Percentiles rank a stretch among this genome's conserved stretches.
These are phyloP conservation scores for Drosophila trapezifrons DNA, from an alignment of 1,140 invertebrate species.

Conservation along the genomic window DNA sequence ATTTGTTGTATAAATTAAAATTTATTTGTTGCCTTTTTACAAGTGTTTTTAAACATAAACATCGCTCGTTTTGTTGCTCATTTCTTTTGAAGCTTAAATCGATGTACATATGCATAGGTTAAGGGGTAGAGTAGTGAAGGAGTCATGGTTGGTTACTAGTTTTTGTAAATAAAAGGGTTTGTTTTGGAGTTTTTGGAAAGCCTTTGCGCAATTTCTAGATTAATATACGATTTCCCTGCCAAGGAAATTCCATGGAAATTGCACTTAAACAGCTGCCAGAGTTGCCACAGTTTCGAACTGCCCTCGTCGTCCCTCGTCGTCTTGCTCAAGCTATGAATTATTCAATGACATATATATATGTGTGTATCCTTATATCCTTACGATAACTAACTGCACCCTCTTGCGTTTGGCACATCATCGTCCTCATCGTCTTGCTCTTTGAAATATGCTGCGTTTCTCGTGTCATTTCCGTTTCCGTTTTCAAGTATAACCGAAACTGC, in stretches of 20 bases:
- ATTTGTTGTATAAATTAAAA: constrained; percentile 32
- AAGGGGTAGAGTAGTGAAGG: constrained; percentile 5
- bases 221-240: constrained; percentile 7
- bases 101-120: constrained; percentile 34
- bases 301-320: constrained; percentile 23
- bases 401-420: constrained; percentile 49
- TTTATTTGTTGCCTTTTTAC: constrained; percentile 54
- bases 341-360: constrained; percentile 37
- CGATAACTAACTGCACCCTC: constrained; percentile 49
- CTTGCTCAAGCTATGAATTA: constrained; percentile 37
- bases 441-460: constrained; percentile 49
- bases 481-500: constrained; percentile 41
- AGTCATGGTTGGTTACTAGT: constrained; percentile 29
- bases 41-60: constrained; percentile 33
- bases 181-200: constrained; percentile 18
- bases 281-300: constrained; percentile 72
- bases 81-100: constrained; percentile 28
- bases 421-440: constrained; percentile 39
- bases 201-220: constrained; percentile 32
- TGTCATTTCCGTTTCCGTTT: constrained; percentile 31
- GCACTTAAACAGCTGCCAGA: constrained; percentile 52
- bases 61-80: constrained; percentile 30
- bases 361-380: constrained; percentile 45
- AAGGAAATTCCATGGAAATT: constrained; percentile 9
- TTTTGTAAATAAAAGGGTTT: constrained; percentile 1